Evolutionary conservation across 2,888 invertebrate genomes (phyloP).

Genomic region (Amiota communis): DNA sequence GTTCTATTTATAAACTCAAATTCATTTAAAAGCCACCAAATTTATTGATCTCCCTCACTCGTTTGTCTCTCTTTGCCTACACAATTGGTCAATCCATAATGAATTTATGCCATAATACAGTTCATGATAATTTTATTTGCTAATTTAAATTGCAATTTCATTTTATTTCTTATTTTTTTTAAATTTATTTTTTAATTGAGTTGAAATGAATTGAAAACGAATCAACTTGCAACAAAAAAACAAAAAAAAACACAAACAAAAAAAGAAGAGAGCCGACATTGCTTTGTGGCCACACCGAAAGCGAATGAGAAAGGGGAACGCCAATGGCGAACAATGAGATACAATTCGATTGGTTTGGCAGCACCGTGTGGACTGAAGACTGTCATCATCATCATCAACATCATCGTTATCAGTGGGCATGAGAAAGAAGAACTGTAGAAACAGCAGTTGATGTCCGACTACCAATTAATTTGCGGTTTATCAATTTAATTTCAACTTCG

Average conservation of each 20-base stretch:
- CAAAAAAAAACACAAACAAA: constrained; percentile 37
- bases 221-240: constrained; percentile 49
- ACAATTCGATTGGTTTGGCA: neutral
- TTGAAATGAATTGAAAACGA: constrained; percentile 57
- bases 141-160: constrained; percentile 65
- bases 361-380: neutral
- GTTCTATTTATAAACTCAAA: neutral
- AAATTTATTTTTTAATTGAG: constrained; percentile 57
- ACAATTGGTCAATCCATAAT: constrained; percentile 18
- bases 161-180: constrained; percentile 42
- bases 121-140: constrained; percentile 60
- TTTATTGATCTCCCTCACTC: too few relatives aligned
- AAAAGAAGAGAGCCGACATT: constrained; percentile 28
- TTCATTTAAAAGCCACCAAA: constrained; percentile 11
- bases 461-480: constrained; percentile 73
- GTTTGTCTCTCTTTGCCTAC: too few relatives aligned
- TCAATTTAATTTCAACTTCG: constrained; percentile 71
- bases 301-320: constrained; percentile 3
- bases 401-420: too few relatives aligned
- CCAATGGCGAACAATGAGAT: constrained; percentile 29
- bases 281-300: constrained; percentile 34
- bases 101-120: constrained; percentile 27
- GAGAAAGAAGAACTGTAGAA: constrained; percentile 7
- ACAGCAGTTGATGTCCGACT: constrained; percentile 54
- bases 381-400: too few relatives aligned